Evolutionary conservation across 2,797 vertebrate species (phyloP).

Genomic region (Anolis apletophallus): DNA sequence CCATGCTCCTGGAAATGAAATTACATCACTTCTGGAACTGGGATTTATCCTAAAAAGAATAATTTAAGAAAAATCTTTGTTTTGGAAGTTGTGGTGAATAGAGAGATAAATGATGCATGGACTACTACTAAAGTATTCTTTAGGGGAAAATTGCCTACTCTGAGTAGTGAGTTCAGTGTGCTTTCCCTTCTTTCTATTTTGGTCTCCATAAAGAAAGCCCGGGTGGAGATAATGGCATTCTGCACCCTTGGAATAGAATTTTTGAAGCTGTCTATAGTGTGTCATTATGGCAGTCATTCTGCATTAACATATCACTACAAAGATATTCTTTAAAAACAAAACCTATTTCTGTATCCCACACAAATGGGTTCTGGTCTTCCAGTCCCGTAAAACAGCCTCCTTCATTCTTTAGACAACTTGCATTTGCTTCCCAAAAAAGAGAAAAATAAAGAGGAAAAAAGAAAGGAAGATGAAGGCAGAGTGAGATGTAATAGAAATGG

Average conservation of each 20-base stretch:
- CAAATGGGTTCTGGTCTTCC: not conserved
- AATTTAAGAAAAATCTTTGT: too few relatives aligned
- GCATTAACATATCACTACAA: rapidly evolving
- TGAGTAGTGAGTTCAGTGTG: not conserved
- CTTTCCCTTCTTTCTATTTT: slow-evolving; percentile 39
- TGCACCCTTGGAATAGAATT: slow-evolving; percentile 4
- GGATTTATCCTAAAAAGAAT: too few relatives aligned
- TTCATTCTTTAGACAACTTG: slow-evolving; percentile 36
- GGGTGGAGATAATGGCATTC: slow-evolving; percentile 37
- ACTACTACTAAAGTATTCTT: slow-evolving; percentile 26
- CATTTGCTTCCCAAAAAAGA: not conserved
- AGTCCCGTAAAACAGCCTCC: not conserved
- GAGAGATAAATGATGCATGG: slow-evolving; percentile 40
- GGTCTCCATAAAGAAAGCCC: not conserved
- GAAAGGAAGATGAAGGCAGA: not conserved
- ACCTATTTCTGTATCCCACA: slow-evolving; percentile 10
- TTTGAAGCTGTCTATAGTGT: slow-evolving; percentile 19
- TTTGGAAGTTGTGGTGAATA: too few relatives aligned
- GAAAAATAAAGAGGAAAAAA: too few relatives aligned
- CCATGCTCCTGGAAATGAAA: too few relatives aligned
- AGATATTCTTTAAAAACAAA: slow-evolving; percentile 3
- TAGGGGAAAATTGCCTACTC: slow-evolving; percentile 4
- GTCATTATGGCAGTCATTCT: slow-evolving; percentile 9
- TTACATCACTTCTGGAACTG: too few relatives aligned
- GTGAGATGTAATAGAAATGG: not conserved